phyloP scores from a whole-genome alignment of 2,113 vertebrate species.

The Motacilla tschutschensis region DNA sequence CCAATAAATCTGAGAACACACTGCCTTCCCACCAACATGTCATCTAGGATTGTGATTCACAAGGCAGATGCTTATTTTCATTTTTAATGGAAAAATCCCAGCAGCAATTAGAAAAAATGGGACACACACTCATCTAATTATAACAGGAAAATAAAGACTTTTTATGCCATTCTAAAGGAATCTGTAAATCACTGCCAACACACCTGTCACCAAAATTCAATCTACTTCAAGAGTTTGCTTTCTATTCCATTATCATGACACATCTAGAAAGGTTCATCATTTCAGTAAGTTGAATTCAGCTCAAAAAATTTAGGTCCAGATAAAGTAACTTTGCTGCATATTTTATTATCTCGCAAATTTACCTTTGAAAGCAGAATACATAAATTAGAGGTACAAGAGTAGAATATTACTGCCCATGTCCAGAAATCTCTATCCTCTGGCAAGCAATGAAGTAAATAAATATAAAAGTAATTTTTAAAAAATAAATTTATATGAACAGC shows the following conservation, averaged over 20 bases:
- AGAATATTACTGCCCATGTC: neutral
- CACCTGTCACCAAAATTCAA: neutral
- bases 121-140: neutral
- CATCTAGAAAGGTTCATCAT: neutral
- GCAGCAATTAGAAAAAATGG: neutral
- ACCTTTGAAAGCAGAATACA: neutral
- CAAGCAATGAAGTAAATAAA: neutral
- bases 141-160: neutral
- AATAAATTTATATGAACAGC: neutral
- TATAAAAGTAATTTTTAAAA: neutral
- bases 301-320: neutral
- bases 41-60: neutral
- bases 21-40: neutral
- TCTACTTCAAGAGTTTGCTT: neutral
- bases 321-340: neutral
- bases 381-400: neutral
- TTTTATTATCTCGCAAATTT: neutral
- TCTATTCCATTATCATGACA: neutral
- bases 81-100: neutral
- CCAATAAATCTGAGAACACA: neutral
- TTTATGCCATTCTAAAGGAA: neutral
- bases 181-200: neutral
- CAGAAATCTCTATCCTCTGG: neutral
- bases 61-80: neutral
- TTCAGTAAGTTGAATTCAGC: neutral